Percentiles rank a stretch among this genome's conserved stretches.
Conservation (phyloP, 2,888 invertebrate species). For the Nephrotoma appendiculata region DNA sequence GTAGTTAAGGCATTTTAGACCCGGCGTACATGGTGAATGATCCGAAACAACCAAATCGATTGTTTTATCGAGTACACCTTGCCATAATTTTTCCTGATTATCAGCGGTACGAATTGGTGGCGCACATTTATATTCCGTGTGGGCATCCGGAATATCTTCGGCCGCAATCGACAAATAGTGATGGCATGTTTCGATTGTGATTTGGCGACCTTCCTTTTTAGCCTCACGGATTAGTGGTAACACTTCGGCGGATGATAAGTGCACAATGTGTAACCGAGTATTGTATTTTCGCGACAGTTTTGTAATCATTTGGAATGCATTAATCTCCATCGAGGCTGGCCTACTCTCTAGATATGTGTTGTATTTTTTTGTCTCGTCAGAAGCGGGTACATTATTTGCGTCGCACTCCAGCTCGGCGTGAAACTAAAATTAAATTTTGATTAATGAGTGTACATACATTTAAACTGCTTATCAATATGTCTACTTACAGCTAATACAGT, state of each 20-base stretch:
- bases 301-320: constrained; percentile 45
- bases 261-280: constrained; percentile 51
- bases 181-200: constrained; percentile 59
- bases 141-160: constrained; percentile 45
- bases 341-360: constrained; percentile 46
- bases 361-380: constrained; percentile 43
- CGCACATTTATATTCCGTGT: constrained; percentile 56
- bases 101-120: constrained; percentile 49
- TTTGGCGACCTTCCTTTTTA: constrained; percentile 34
- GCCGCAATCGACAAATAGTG: constrained; percentile 52
- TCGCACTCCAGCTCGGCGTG: constrained; percentile 50
- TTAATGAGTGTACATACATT: neutral
- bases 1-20: constrained; percentile 36
- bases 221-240: constrained; percentile 40
- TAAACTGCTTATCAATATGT: neutral
- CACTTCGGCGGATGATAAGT: constrained; percentile 47
- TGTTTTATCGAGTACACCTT: constrained; percentile 38
- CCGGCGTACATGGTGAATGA: constrained; percentile 53
- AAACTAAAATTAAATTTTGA: constrained; percentile 36
- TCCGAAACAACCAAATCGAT: constrained; percentile 52
- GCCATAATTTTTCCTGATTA: constrained; percentile 52
- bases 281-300: constrained; percentile 41
- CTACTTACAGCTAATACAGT: constrained; percentile 45
- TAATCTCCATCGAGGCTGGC: constrained; percentile 50
- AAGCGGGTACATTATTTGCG: constrained; percentile 11